Conservation (phyloP, 2,113 vertebrate genomes). For the Epinephelus fuscoguttatus region DNA sequence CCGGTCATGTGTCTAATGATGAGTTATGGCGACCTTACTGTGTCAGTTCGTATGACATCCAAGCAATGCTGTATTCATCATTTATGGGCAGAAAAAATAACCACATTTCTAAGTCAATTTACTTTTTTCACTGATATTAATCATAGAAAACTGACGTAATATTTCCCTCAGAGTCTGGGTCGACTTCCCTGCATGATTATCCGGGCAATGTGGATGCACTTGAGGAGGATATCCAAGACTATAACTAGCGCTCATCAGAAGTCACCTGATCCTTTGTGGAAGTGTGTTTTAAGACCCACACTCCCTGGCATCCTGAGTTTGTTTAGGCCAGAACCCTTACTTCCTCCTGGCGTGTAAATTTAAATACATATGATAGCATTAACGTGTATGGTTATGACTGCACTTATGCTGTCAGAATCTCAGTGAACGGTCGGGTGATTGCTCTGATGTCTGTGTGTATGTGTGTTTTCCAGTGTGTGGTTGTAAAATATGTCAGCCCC, state of each 20-base stretch:
- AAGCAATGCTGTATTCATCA: slow-evolving; percentile 28
- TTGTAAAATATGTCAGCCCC: slow-evolving; percentile 47
- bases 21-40: slow-evolving; percentile 5
- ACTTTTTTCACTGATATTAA: slow-evolving; percentile 30
- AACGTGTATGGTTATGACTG: slow-evolving; percentile 32
- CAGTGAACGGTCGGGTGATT: slow-evolving; percentile 35
- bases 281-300: slow-evolving; percentile 62
- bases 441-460: slow-evolving; percentile 33
- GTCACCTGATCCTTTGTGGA: slow-evolving; percentile 67
- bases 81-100: slow-evolving; percentile 13
- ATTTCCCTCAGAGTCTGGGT: slow-evolving; percentile 28
- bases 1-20: slow-evolving; percentile 6
- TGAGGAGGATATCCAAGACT: slow-evolving; percentile 63
- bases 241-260: slow-evolving; percentile 61
- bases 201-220: slow-evolving; percentile 56
- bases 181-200: slow-evolving; percentile 44
- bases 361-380: slow-evolving; percentile 52
- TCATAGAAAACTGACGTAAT: slow-evolving; percentile 47
- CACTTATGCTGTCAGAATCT: slow-evolving; percentile 60
- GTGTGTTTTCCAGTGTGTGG: slow-evolving; percentile 16
- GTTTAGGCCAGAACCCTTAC: slow-evolving; percentile 71
- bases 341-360: slow-evolving; percentile 49
- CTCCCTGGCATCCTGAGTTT: slow-evolving; percentile 74
- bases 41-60: slow-evolving; percentile 25
- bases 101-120: slow-evolving; percentile 19